Conservation (phyloP, 2,888 invertebrate species). For the Cataglyphis cursor region DNA sequence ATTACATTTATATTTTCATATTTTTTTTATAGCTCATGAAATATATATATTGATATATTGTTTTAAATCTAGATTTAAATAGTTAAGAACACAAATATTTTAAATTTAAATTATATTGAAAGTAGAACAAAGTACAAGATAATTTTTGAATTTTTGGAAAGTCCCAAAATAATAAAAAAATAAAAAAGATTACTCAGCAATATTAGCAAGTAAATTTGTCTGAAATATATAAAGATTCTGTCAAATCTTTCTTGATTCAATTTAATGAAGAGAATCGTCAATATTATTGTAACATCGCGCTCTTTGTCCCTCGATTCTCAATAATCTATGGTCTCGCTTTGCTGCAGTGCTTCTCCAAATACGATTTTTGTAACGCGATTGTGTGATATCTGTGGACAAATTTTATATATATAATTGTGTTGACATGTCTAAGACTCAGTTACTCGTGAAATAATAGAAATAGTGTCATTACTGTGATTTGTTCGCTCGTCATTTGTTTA, state of each 20-base stretch:
- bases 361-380: conserved; percentile 74
- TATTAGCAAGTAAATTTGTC: not conserved
- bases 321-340: conserved; percentile 63
- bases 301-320: conserved; percentile 73
- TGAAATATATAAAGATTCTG: not conserved
- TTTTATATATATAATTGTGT: conserved; percentile 76
- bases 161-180: not conserved
- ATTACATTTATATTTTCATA: conserved; percentile 11
- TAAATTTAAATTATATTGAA: not conserved
- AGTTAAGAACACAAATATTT: not conserved
- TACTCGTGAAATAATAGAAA: conserved; percentile 64
- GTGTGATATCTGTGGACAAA: conserved; percentile 72
- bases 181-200: not conserved
- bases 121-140: not conserved
- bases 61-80: not conserved
- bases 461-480: conserved; percentile 59
- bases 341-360: conserved; percentile 64
- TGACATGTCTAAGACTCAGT: conserved; percentile 57
- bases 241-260: conserved; percentile 1
- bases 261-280: conserved; percentile 11
- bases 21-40: not conserved
- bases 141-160: not conserved
- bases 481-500: conserved; percentile 61
- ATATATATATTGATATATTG: not conserved
- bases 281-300: conserved; percentile 47